These are phyloP conservation scores for Pachyuromys duprasi DNA, from an alignment of 2,797 vertebrate genomes.

Conservation along the genomic window DNA sequence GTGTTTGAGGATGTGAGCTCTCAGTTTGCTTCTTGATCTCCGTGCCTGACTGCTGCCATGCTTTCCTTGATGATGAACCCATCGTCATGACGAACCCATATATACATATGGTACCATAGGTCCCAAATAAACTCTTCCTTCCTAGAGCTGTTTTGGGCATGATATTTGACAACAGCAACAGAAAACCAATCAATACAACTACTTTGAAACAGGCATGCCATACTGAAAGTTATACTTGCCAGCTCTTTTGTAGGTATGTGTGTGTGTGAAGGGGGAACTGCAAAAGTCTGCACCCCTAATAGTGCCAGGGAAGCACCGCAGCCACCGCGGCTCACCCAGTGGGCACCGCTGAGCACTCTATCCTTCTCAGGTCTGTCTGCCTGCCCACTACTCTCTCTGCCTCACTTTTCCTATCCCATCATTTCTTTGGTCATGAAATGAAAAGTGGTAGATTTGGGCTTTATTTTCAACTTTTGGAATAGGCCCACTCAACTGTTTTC, in stretches of 20 bases:
- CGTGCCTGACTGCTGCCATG: neutral
- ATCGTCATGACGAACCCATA: neutral
- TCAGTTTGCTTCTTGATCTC: neutral
- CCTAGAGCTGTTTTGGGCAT: neutral
- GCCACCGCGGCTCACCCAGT: rapidly evolving
- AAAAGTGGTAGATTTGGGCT: neutral
- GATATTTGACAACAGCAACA: neutral
- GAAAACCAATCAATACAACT: neutral
- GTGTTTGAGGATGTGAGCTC: neutral
- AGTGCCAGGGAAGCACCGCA: rapidly evolving
- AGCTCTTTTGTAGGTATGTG: neutral
- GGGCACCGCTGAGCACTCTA: no score
- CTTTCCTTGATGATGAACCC: neutral
- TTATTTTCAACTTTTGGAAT: neutral
- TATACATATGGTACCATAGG: neutral
- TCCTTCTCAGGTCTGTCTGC: neutral
- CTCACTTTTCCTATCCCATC: neutral
- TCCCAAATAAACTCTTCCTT: neutral
- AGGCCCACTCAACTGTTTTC: neutral
- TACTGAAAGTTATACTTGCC: neutral
- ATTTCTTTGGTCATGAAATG: neutral
- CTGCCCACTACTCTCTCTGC: neutral
- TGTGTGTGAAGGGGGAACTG: neutral
- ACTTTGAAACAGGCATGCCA: constrained; percentile 3
- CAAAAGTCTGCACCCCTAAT: no score